phyloP scores from a whole-genome alignment of 1,140 invertebrate species.

The Choristoneura fumiferana region DNA sequence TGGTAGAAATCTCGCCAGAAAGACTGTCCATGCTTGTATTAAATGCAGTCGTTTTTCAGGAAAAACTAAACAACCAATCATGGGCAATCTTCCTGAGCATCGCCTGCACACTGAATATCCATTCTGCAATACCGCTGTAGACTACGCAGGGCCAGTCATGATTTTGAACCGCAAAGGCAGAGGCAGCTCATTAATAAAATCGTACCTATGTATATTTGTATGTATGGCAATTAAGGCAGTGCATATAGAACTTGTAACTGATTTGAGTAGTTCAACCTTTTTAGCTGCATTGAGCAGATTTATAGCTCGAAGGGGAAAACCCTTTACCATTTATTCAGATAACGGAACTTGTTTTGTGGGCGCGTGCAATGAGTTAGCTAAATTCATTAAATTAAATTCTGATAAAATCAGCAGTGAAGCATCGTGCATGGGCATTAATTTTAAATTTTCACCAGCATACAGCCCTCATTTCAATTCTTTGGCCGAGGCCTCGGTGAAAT shows the following conservation, averaged over 20 bases:
- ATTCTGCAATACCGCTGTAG: conserved; percentile 9
- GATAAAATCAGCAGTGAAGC: not conserved
- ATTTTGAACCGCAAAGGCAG: too few species aligned
- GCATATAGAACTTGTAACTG: conserved; percentile 24
- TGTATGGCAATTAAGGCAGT: too few species aligned
- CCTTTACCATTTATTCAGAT: conserved; percentile 16
- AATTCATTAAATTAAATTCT: conserved; percentile 17
- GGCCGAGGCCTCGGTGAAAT: conserved; percentile 22
- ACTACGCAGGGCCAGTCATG: too few species aligned
- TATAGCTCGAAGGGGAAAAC: conserved; percentile 20
- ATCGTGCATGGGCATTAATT: not conserved
- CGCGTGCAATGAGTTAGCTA: conserved; percentile 20
- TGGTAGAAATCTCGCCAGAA: conserved; percentile 26
- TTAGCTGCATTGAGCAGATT: conserved; percentile 18
- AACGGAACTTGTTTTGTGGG: conserved; percentile 19
- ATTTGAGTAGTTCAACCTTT: conserved; percentile 15
- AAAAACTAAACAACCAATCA: conserved; percentile 21
- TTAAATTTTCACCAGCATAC: conserved; percentile 23
- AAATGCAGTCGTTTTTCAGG: conserved; percentile 21
- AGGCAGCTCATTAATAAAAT: conserved; percentile 18
- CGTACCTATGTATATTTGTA: conserved; percentile 22
- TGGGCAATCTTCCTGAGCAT: conserved; percentile 19
- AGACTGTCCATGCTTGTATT: conserved; percentile 15
- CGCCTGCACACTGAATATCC: conserved; percentile 7
- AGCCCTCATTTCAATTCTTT: conserved; percentile 22